Percentiles rank a stretch among this genome's conserved stretches.
phyloP scores from a whole-genome alignment of 2,797 vertebrate species.

The Psittacula echo region DNA sequence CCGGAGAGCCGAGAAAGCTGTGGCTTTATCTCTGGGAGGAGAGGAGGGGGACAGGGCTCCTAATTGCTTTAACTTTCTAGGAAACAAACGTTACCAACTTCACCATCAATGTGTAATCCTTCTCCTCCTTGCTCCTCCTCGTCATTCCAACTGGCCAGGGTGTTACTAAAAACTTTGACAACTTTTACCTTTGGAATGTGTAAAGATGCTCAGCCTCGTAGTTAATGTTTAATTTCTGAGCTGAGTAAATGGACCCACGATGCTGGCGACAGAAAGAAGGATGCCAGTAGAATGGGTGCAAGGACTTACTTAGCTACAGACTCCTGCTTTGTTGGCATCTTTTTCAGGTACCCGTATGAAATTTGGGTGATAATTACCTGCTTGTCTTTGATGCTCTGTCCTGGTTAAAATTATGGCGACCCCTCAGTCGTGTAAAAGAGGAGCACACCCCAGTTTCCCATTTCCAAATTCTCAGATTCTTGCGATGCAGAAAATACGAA shows the following conservation, averaged over 20 bases:
- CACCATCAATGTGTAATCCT: conserved; percentile 16
- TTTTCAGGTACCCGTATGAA: conserved; percentile 39
- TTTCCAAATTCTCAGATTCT: neutral
- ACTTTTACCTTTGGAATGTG: conserved; percentile 42
- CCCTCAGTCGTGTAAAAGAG: neutral
- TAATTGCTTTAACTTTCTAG: conserved; percentile 21
- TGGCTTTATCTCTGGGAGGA: neutral
- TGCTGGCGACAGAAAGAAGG: conserved; percentile 11
- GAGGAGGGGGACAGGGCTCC: neutral
- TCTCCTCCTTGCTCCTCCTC: neutral
- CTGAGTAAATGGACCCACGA: conserved; percentile 15
- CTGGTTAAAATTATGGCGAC: neutral
- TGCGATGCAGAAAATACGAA: conserved; percentile 10
- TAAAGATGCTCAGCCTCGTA: neutral
- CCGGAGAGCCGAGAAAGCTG: neutral
- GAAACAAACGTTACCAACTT: neutral
- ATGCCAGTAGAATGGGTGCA: neutral
- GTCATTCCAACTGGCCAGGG: neutral
- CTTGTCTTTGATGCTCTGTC: conserved; percentile 25
- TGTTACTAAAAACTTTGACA: conserved; percentile 59
- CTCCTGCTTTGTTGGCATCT: conserved; percentile 34
- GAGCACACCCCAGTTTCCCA: neutral
- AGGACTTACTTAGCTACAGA: conserved; percentile 40
- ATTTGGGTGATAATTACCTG: neutral
- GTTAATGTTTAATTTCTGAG: conserved; percentile 51